Conservation (phyloP, 2,797 vertebrate species). For the Fistularia tabacaria region DNA sequence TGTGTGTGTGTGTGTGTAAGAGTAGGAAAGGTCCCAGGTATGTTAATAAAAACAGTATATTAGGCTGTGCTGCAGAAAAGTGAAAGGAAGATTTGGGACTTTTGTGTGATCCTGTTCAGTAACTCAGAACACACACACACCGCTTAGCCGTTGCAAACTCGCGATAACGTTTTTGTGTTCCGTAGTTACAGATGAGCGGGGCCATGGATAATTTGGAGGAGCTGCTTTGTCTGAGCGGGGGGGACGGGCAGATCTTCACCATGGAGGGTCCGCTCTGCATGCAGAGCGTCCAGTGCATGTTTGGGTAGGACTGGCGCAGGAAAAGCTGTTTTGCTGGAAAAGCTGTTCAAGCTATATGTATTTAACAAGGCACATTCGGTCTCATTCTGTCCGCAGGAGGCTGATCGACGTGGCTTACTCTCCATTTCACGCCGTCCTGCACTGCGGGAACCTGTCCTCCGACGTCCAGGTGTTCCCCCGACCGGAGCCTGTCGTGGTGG, state of each 20-base stretch:
- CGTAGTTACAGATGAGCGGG: constrained; percentile 88
- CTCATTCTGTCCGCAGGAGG: constrained; percentile 75
- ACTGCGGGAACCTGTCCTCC: constrained; percentile 92
- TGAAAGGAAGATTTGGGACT: too few relatives aligned
- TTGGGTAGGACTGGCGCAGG: constrained; percentile 80
- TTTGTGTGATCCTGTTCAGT: too few relatives aligned
- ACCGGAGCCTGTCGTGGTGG: constrained; percentile 89
- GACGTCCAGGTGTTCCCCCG: constrained; percentile 98
- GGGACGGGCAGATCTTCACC: constrained; percentile 95
- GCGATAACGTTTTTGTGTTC: too few relatives aligned
- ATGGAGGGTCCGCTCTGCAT: constrained; percentile 92
- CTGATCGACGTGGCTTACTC: constrained; percentile 94
- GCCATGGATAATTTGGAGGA: constrained; percentile 91
- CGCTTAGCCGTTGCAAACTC: too few relatives aligned
- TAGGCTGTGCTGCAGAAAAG: too few relatives aligned
- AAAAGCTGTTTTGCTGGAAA: too few relatives aligned
- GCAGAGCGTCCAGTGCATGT: constrained; percentile 97
- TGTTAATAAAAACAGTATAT: too few relatives aligned
- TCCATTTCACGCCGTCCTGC: constrained; percentile 93
- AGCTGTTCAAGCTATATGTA: background rate
- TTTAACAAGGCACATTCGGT: background rate
- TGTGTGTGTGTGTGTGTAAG: too few relatives aligned
- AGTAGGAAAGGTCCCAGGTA: too few relatives aligned
- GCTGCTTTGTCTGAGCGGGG: constrained; percentile 88
- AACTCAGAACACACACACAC: too few relatives aligned